Evolutionary conservation across 1,140 invertebrate genomes (phyloP), one percentile per base, ranked within the genome.

Genomic region (Papilio xuthus): DNA sequence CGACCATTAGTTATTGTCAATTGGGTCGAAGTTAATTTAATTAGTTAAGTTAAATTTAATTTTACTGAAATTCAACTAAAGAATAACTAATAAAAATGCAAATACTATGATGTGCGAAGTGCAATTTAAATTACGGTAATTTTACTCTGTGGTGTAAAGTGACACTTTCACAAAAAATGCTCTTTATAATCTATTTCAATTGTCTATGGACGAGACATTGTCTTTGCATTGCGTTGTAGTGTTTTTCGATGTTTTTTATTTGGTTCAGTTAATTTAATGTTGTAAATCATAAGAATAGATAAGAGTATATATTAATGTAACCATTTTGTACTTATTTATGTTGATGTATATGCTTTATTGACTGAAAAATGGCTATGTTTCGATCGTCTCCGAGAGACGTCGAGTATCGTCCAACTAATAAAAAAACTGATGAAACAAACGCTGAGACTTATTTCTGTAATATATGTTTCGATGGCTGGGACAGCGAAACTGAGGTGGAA

Each of bases 401-500:
- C 0, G 32, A 23, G 9, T 63, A 20, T 37, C 50, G 74, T 8
- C 28, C 53, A 1, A 53, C 74, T 4, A 26, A 4, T 15, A 28
- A 67, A 7, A 67, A 28, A 41, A 15, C 1, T 18, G 6, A 56
- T 23, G 32, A 6, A 10, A n/a, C 2, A 20, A 32, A 63, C 2
- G n/a, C 0, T 41, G 32, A 28, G 7, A 47, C 71, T 10, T 79
- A 80, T 18, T 73, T 53, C 0, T 91, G 89, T 53, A 83, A 87
- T 71, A 41, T 85, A 8, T 90, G 88, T 44, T 76, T 80, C 0
- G 79, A 82, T 2, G 83, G 79, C 0, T 91, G 86, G 87, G 37
- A 47, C 8, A 86, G 84, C 1, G 87, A 91, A 74, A 86, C 86
- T 0, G 88, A 91, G 28, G 82, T 89, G 0, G 86, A 88, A 42